Evolutionary conservation across 2,888 invertebrate genomes (phyloP).

Genomic region (Euplagia quadripunctaria): DNA sequence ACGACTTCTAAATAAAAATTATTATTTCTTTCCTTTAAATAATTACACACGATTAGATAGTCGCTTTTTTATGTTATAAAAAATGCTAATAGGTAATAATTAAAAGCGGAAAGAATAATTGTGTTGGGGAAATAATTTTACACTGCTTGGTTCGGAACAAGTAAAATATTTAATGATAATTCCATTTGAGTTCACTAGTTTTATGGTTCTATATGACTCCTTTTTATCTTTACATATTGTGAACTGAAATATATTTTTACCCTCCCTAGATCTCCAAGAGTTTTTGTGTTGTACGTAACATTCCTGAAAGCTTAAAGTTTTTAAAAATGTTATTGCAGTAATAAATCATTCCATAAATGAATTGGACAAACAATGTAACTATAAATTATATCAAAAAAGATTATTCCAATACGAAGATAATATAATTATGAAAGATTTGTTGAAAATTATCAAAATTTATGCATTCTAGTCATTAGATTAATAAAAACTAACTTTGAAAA

Average conservation of each 20-base stretch:
- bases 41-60: conserved; percentile 57
- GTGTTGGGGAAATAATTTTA: conserved; percentile 54
- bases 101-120: conserved; percentile 61
- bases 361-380: background rate
- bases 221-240: too few species aligned
- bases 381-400: too few species aligned
- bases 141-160: conserved; percentile 50
- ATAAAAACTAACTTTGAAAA: too few species aligned
- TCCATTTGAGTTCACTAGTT: conserved; percentile 37
- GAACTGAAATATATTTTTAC: too few species aligned
- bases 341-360: background rate
- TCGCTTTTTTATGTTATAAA: conserved; percentile 47
- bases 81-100: conserved; percentile 57
- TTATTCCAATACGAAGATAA: background rate
- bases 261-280: too few species aligned
- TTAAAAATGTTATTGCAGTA: background rate
- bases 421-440: too few species aligned
- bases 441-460: background rate
- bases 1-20: conserved; percentile 55
- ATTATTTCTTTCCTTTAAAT: conserved; percentile 53
- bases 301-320: background rate
- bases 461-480: too few species aligned
- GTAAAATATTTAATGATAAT: conserved; percentile 48
- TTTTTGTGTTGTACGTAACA: too few species aligned
- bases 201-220: too few species aligned